Evolutionary conservation across 2,113 vertebrate species (phyloP).

Genomic region (Melanostigma gelatinosum): DNA sequence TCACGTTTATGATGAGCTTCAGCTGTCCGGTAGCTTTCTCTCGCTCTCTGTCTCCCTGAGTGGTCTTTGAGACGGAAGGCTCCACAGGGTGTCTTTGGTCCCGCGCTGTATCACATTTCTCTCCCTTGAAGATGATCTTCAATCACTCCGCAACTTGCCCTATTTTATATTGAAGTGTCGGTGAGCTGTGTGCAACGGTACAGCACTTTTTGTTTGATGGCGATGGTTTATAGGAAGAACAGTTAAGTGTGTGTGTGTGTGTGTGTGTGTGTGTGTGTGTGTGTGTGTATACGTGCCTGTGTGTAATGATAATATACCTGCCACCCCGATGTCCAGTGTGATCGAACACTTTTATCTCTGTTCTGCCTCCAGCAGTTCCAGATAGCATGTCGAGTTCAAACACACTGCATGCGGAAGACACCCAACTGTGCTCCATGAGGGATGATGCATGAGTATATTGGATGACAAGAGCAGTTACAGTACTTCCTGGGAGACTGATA

Average conservation of each 20-base stretch:
- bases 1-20: conserved; percentile 47
- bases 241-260: neutral
- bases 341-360: conserved; percentile 57
- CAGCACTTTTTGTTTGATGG: neutral
- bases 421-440: conserved; percentile 47
- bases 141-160: conserved; percentile 51
- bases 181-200: conserved; percentile 27
- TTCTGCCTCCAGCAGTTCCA: conserved; percentile 54
- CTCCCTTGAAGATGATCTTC: conserved; percentile 49
- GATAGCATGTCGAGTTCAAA: conserved; percentile 67
- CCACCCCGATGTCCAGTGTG: conserved; percentile 29
- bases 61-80: conserved; percentile 46
- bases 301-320: conserved; percentile 27
- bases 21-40: conserved; percentile 64
- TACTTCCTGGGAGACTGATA: neutral
- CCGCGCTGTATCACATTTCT: conserved; percentile 59
- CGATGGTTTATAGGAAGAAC: conserved; percentile 22
- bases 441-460: conserved; percentile 33
- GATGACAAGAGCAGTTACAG: conserved; percentile 7
- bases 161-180: conserved; percentile 49
- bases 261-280: neutral
- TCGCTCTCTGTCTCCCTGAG: conserved; percentile 16
- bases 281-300: neutral
- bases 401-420: conserved; percentile 38
- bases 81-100: conserved; percentile 67